Evolutionary conservation across 2,113 vertebrate genomes (phyloP).

Genomic region (Lasiurus borealis): DNA sequence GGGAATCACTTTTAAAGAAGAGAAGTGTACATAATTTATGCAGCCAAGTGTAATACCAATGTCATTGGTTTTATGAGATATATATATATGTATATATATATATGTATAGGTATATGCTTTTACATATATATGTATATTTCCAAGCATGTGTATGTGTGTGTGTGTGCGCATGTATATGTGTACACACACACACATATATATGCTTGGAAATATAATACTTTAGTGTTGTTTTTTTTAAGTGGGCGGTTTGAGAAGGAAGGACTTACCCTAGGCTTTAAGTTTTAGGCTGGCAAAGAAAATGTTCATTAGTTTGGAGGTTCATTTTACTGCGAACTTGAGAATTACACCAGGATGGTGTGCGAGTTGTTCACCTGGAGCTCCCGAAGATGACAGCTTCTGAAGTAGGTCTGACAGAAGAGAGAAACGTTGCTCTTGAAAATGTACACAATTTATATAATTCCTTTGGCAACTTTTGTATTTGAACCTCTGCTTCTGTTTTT

Average conservation of each 20-base stretch:
- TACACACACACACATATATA: constrained; percentile 59
- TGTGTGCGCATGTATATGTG: background rate
- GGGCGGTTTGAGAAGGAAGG: constrained; percentile 65
- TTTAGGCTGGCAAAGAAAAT: constrained; percentile 78
- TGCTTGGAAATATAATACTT: constrained; percentile 79
- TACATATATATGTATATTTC: constrained; percentile 76
- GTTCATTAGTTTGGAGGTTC: constrained; percentile 38
- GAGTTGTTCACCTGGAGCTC: constrained; percentile 66
- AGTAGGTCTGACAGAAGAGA: constrained; percentile 67
- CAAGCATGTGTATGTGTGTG: background rate
- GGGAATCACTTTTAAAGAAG: constrained; percentile 73
- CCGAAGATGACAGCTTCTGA: constrained; percentile 69
- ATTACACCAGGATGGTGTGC: constrained; percentile 46
- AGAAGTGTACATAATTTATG: constrained; percentile 79
- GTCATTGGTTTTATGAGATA: constrained; percentile 73
- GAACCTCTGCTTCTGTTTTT: constrained; percentile 56
- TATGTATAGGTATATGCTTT: constrained; percentile 48
- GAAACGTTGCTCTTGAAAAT: constrained; percentile 71
- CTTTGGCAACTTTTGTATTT: constrained; percentile 65
- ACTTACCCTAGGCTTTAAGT: constrained; percentile 81
- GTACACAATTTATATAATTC: constrained; percentile 33
- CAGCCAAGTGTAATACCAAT: constrained; percentile 73
- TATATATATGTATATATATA: constrained; percentile 44
- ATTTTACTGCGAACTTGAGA: constrained; percentile 66
- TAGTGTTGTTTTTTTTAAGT: constrained; percentile 78